phyloP scores from a whole-genome alignment of 2,888 invertebrate species.

The Sipha maydis region DNA sequence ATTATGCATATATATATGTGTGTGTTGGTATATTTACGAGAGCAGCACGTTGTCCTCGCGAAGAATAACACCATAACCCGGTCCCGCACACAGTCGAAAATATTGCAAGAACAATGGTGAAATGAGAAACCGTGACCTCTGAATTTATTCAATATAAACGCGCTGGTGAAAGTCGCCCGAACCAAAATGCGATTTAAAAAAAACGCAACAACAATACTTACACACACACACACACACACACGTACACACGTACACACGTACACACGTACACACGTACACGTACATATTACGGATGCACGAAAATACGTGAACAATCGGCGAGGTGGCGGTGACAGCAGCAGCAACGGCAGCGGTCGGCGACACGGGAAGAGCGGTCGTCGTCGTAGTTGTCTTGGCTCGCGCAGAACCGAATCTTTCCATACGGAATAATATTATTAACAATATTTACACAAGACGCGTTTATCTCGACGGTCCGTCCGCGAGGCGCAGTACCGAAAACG shows the following conservation, averaged over 20 bases:
- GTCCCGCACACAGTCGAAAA: slow-evolving; percentile 38
- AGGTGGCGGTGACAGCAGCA: neutral
- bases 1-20: too few relatives aligned
- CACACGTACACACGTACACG: neutral
- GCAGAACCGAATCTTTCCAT: neutral
- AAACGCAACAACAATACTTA: slow-evolving; percentile 20
- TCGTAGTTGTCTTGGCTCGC: neutral
- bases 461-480: too few relatives aligned
- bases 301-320: slow-evolving; percentile 29
- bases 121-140: slow-evolving; percentile 62
- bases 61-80: slow-evolving; percentile 5
- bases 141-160: slow-evolving; percentile 52
- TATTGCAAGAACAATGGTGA: slow-evolving; percentile 60
- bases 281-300: neutral
- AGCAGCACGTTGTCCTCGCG: slow-evolving; percentile 19
- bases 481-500: too few relatives aligned
- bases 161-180: slow-evolving; percentile 55
- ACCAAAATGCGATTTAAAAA: slow-evolving; percentile 38
- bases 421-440: neutral
- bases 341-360: slow-evolving; percentile 13
- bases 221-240: neutral
- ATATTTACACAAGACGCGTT: too few relatives aligned
- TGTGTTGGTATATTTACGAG: neutral
- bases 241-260: neutral
- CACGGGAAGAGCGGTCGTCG: slow-evolving; percentile 19